Conservation (phyloP, 35 echinoderm and acorn worm species). For the Heliocidaris erythrogramma region DNA sequence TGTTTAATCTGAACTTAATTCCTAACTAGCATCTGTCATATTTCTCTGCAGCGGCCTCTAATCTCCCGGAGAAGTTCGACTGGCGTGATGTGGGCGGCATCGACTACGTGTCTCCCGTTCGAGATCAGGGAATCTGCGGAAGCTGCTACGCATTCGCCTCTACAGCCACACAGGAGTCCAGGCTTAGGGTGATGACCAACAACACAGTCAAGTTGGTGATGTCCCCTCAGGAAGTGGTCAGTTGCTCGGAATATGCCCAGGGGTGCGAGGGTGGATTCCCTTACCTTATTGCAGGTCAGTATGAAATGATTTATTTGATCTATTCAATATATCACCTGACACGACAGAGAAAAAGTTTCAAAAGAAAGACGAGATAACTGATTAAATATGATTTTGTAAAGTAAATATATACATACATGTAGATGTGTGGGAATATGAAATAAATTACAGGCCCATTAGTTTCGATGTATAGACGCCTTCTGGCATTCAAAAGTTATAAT, state of each 20-base stretch:
- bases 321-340: background rate
- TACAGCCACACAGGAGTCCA: conserved; percentile 76
- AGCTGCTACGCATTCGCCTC: conserved; percentile 96
- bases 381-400: background rate
- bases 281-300: conserved; percentile 72
- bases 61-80: conserved; percentile 58
- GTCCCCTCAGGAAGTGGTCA: conserved; percentile 90
- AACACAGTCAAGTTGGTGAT: conserved; percentile 78
- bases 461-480: no score
- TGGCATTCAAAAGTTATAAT: no score
- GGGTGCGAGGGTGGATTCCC: conserved; percentile 79
- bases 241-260: conserved; percentile 89
- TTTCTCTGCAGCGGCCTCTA: background rate
- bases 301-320: background rate
- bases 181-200: conserved; percentile 87
- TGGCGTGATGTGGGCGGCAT: conserved; percentile 71
- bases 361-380: background rate
- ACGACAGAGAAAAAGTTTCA: background rate
- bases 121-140: conserved; percentile 83
- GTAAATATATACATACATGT: no score
- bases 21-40: no score
- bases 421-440: no score
- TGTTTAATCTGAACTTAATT: no score
- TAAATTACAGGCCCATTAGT: no score
- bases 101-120: conserved; percentile 76